Evolutionary conservation across 23 tunicate genomes (phyloP).

Genomic region (Halocynthia aurantium): DNA sequence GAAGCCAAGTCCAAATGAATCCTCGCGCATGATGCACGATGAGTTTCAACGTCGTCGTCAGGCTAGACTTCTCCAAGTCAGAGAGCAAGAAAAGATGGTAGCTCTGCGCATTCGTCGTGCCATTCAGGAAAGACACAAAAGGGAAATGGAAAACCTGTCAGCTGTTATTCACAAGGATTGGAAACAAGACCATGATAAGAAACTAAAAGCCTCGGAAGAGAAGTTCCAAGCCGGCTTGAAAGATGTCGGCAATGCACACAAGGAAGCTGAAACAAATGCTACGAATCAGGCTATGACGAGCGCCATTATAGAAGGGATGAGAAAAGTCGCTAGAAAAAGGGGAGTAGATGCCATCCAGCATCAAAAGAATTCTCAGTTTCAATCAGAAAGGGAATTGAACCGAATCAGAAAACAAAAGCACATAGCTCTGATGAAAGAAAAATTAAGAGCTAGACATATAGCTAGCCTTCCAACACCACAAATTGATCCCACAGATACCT

Average conservation of each 20-base stretch:
- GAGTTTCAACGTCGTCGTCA: constrained; percentile 36
- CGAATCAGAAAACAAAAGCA: constrained; percentile 13
- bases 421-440: constrained; percentile 49
- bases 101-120: constrained; percentile 32
- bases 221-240: constrained; percentile 34
- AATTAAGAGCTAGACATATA: constrained; percentile 65
- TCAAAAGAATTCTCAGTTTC: constrained; percentile 10
- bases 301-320: constrained; percentile 43
- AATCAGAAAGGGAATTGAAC: constrained; percentile 34
- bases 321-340: constrained; percentile 35
- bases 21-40: constrained; percentile 14
- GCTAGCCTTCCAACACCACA: constrained; percentile 51
- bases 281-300: constrained; percentile 50
- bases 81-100: constrained; percentile 50
- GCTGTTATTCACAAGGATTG: constrained; percentile 39
- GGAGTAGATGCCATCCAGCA: constrained; percentile 36
- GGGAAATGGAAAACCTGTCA: constrained; percentile 34
- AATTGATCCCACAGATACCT: constrained; percentile 14
- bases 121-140: constrained; percentile 32
- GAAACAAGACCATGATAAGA: constrained; percentile 26
- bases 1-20: constrained; percentile 26
- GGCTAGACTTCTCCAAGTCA: constrained; percentile 49
- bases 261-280: constrained; percentile 33
- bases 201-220: constrained; percentile 30
- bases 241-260: constrained; percentile 56